A percentile compares a stretch with the other conserved stretches of the same genome.
Evolutionary conservation across 2,113 vertebrate species (phyloP).

Genomic region (Syngnathus scovelli): DNA sequence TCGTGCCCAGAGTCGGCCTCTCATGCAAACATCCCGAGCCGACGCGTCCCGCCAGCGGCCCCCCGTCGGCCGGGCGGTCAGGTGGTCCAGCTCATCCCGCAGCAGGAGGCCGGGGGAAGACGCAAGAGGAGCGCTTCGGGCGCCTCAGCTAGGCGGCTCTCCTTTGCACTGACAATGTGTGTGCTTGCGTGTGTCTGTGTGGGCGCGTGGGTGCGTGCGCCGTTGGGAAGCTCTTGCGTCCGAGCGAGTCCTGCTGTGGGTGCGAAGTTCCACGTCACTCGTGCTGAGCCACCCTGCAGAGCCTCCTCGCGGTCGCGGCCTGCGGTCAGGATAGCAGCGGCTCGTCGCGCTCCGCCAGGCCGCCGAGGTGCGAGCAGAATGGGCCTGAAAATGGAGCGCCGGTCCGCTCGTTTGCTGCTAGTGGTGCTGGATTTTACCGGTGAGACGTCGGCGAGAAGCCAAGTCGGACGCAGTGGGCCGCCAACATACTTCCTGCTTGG

Average conservation of each 20-base stretch:
- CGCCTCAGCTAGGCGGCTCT: slow-evolving; percentile 38
- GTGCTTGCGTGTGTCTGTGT: background rate
- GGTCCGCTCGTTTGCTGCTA: slow-evolving; percentile 9
- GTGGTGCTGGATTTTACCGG: slow-evolving; percentile 26
- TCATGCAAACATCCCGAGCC: slow-evolving; percentile 32
- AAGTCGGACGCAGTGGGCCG: fast-evolving
- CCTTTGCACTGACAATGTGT: slow-evolving; percentile 54
- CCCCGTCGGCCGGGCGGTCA: slow-evolving; percentile 25
- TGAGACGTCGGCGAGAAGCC: slow-evolving; percentile 31
- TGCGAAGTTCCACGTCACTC: background rate
- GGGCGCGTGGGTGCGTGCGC: background rate
- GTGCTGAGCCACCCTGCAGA: background rate
- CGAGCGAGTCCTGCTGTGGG: slow-evolving; percentile 8
- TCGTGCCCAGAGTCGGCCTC: slow-evolving; percentile 34
- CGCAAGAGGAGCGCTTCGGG: slow-evolving; percentile 14
- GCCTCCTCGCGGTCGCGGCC: background rate
- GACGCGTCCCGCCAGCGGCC: slow-evolving; percentile 5
- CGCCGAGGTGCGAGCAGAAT: background rate
- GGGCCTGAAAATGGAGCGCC: slow-evolving; percentile 4
- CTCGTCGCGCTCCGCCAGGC: slow-evolving; percentile 12
- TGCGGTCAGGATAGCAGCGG: slow-evolving; percentile 14
- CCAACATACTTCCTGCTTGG: slow-evolving; percentile 11
- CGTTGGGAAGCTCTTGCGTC: slow-evolving; percentile 8
- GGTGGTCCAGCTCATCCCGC: slow-evolving; percentile 28
- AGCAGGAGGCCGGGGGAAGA: background rate